phyloP scores from a whole-genome alignment of 2,888 invertebrate genomes.

The Caenorhabditis macrosperma region DNA sequence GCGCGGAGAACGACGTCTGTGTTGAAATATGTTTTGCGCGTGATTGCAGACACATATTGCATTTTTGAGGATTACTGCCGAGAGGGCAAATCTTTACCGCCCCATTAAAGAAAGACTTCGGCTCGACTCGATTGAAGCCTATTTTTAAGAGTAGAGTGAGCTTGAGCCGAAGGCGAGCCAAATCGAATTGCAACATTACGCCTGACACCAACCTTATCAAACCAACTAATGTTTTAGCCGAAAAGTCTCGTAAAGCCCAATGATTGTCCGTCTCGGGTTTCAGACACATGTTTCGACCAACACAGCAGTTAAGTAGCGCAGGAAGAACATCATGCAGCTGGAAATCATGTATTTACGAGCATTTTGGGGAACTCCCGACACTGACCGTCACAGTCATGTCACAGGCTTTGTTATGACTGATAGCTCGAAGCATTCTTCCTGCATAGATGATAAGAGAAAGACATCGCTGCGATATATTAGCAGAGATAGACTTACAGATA shows the following conservation, averaged over 20 bases:
- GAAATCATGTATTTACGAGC: too few relatives aligned
- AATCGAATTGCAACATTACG: neutral
- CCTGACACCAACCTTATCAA: slow-evolving; percentile 62
- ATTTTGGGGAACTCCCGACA: too few relatives aligned
- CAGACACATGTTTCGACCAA: slow-evolving; percentile 61
- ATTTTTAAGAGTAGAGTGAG: too few relatives aligned
- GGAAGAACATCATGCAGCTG: slow-evolving; percentile 70
- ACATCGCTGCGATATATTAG: slow-evolving; percentile 62
- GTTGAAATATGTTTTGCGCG: too few relatives aligned
- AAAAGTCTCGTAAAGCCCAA: slow-evolving; percentile 69
- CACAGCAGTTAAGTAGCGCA: slow-evolving; percentile 64
- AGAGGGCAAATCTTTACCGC: too few relatives aligned
- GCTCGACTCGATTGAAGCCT: too few relatives aligned
- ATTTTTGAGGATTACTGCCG: too few relatives aligned
- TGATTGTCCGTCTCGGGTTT: slow-evolving; percentile 67
- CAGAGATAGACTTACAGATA: slow-evolving; percentile 42
- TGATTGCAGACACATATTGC: too few relatives aligned
- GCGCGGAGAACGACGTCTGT: too few relatives aligned
- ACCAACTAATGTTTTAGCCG: slow-evolving; percentile 61
- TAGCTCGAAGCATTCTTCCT: slow-evolving; percentile 59
- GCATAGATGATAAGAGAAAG: slow-evolving; percentile 68
- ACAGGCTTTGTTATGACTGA: slow-evolving; percentile 59
- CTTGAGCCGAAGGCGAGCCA: neutral
- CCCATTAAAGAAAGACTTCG: too few relatives aligned
- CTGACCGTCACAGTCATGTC: slow-evolving; percentile 62